phyloP scores from a whole-genome alignment of 2,888 invertebrate species.

The Aspidapion aeneum region DNA sequence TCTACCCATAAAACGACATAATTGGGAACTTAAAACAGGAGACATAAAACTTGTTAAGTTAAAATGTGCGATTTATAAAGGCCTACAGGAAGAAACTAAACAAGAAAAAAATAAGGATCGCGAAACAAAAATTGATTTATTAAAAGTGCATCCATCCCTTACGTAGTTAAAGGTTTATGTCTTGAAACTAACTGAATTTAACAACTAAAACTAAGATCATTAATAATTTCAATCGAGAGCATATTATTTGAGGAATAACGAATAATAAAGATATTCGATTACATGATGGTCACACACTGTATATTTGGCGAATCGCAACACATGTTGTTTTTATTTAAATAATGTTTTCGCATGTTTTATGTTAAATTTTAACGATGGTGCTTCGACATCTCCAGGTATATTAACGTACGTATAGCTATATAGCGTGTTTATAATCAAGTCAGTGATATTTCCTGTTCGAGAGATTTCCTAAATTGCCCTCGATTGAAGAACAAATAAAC shows the following conservation, averaged over 20 bases:
- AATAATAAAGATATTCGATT: no score
- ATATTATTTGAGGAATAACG: no score
- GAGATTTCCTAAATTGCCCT: not conserved
- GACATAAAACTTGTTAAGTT: not conserved
- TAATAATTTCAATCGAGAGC: no score
- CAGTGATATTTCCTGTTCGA: not conserved
- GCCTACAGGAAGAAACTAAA: not conserved
- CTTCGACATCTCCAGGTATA: no score
- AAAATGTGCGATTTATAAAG: not conserved
- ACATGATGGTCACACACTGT: no score
- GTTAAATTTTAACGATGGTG: not conserved
- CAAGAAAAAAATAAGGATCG: no score
- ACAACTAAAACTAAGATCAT: no score
- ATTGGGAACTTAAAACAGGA: not conserved
- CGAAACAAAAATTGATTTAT: no score
- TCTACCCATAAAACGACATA: not conserved
- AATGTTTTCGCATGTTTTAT: not conserved
- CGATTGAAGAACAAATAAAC: not conserved
- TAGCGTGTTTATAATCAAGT: not conserved
- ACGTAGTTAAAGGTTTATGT: no score
- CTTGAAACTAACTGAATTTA: no score
- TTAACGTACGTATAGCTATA: no score
- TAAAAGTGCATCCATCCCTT: no score
- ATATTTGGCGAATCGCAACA: not conserved
- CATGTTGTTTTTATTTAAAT: not conserved